Evolutionary conservation across 2,797 vertebrate genomes (phyloP), one percentile per base, ranked within the genome.

Genomic region (Acanthopagrus latus): DNA sequence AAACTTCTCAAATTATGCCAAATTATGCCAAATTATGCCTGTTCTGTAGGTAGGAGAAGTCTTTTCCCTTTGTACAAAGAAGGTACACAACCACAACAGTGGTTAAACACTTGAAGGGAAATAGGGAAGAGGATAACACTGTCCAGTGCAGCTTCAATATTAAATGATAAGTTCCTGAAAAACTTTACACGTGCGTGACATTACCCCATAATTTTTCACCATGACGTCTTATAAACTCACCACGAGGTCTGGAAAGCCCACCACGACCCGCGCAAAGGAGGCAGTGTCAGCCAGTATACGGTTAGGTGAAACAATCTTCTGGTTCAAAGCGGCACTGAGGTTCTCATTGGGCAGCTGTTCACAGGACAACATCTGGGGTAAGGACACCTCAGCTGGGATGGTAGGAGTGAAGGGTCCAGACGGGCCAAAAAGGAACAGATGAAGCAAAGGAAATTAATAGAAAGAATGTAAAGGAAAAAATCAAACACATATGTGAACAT

Each of bases 161-260:
- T 8, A 27, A 43, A 43, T 51, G 8, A 27, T 52, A 10, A 17
- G 0, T 48, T 51, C 27, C 16, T 50, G 18, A 38, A 59, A 41
- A 62, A 21, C 48, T 64, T 56, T 7, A 43, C 1, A 11, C 14
- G 38, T 12, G 4, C 16, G 48, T 17, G 63, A 58, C 18, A 57
- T n/a, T 8, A 25, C 21, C 7, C 7, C 3, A 41, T 21, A 44
- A 6, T 3, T 14, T 5, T n/a, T 21, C 43, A 27, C 2, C 5
- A 7, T 0, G 6, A 20, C 51, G 3, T 48, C 4, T n/a, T 13
- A 25, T 21, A 14, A 54, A 86, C 95, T 96, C 93, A 98, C 98
- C 97, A 98, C 93, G 46, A 99, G 97, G 89, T 99, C 98, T 54
- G 98, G 98, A 91, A 99, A 99, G 62, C 98, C 98, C 65, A 99